These are phyloP conservation scores for Sorex araneus DNA, from an alignment of 2,113 vertebrate species.

Conservation along the genomic window DNA sequence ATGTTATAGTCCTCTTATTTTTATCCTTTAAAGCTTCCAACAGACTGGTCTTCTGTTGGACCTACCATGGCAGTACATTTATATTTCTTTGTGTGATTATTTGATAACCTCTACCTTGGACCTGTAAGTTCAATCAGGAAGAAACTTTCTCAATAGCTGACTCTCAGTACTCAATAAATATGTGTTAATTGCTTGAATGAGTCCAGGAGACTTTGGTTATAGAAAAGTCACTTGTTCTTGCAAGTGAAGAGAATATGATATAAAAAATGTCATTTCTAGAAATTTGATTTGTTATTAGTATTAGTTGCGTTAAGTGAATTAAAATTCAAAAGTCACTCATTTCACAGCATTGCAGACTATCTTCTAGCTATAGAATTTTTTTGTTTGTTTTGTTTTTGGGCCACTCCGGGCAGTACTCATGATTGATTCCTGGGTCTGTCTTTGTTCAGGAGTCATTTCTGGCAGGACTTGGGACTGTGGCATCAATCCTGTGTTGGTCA, in stretches of 20 bases:
- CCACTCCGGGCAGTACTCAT: too few relatives aligned
- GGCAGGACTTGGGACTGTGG: too few relatives aligned
- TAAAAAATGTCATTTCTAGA: conserved; percentile 3
- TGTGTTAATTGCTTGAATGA: not conserved
- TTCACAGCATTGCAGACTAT: too few relatives aligned
- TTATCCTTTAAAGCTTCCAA: not conserved
- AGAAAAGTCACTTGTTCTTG: not conserved
- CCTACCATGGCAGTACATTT: not conserved
- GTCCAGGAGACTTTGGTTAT: conserved; percentile 18
- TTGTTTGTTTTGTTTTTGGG: too few relatives aligned
- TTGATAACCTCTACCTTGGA: not conserved
- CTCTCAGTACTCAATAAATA: not conserved
- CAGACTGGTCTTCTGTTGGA: too few relatives aligned
- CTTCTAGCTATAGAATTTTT: too few relatives aligned
- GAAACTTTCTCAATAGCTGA: not conserved
- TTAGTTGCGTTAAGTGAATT: not conserved
- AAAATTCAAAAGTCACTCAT: too few relatives aligned
- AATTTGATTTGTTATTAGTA: conserved; percentile 23
- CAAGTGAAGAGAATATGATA: not conserved
- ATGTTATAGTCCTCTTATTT: not conserved
- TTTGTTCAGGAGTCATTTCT: too few relatives aligned
- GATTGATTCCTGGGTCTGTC: too few relatives aligned
- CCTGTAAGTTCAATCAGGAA: not conserved
- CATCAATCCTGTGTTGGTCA: too few relatives aligned
- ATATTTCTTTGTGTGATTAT: conserved; percentile 10